Percentiles rank a stretch among this genome's conserved stretches.
phyloP scores from a whole-genome alignment of 2,797 vertebrate species.

The Arrhamphus sclerolepis region DNA sequence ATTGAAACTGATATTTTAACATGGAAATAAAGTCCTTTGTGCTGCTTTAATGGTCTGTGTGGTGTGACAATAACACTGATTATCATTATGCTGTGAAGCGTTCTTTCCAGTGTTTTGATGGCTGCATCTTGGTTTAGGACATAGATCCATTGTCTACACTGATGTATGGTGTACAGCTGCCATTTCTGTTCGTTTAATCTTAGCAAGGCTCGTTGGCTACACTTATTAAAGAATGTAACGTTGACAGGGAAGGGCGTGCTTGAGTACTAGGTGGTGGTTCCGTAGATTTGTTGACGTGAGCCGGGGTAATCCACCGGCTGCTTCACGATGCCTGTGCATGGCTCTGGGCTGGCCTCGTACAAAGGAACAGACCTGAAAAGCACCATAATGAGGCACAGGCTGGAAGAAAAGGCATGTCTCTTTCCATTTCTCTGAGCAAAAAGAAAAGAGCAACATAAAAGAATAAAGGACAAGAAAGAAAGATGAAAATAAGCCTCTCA shows the following conservation, averaged over 20 bases:
- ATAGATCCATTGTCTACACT: conserved; percentile 58
- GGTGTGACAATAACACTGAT: conserved; percentile 50
- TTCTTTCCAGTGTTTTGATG: conserved; percentile 51
- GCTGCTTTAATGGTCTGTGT: conserved; percentile 15
- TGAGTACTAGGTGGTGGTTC: conserved; percentile 52
- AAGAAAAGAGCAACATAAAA: conserved; percentile 78
- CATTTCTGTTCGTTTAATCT: conserved; percentile 63
- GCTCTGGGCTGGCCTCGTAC: conserved; percentile 63
- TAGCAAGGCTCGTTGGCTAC: conserved; percentile 64
- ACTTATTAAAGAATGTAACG: conserved; percentile 71
- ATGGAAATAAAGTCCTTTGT: no score
- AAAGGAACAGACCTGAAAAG: conserved; percentile 78
- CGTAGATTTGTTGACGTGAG: conserved; percentile 52
- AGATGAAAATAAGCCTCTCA: conserved; percentile 78
- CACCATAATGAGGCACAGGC: conserved; percentile 71
- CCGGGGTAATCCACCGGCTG: conserved; percentile 72
- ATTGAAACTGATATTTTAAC: no score
- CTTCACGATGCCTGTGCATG: conserved; percentile 55
- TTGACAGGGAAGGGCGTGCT: conserved; percentile 50
- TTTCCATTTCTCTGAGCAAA: conserved; percentile 75
- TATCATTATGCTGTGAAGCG: conserved; percentile 44
- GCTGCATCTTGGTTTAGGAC: conserved; percentile 47
- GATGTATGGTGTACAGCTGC: conserved; percentile 61
- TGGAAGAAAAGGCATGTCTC: conserved; percentile 78
- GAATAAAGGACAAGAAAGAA: conserved; percentile 73